phyloP scores from a whole-genome alignment of 2,888 invertebrate species.

The Idaea straminata region DNA sequence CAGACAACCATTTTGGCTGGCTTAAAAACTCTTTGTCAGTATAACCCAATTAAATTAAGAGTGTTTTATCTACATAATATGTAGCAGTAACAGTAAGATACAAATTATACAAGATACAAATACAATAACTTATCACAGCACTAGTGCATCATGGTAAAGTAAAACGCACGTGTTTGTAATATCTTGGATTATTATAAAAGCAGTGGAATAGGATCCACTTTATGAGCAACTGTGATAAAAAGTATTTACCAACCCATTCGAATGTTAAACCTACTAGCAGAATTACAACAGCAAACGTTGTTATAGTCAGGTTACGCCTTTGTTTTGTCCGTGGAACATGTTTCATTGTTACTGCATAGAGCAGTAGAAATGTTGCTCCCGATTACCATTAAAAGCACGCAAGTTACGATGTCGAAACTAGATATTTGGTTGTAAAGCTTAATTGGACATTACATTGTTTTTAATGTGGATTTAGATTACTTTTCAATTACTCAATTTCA shows the following conservation, averaged over 20 bases:
- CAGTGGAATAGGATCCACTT: too few species aligned
- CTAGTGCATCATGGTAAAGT: too few species aligned
- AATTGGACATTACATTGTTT: conserved; percentile 19
- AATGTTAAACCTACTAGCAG: conserved; percentile 5
- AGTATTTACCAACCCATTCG: conserved; percentile 2
- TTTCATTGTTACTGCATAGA: conserved; percentile 61
- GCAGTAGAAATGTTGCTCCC: conserved; percentile 45
- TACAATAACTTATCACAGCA: too few species aligned
- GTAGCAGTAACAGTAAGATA: too few species aligned
- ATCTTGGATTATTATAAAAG: too few species aligned
- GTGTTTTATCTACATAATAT: too few species aligned
- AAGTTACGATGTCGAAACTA: conserved; percentile 49
- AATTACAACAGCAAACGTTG: conserved; percentile 17
- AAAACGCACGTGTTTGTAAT: too few species aligned
- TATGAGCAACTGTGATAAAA: not conserved
- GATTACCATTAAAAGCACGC: conserved; percentile 53
- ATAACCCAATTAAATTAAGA: too few species aligned
- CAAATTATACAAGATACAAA: too few species aligned
- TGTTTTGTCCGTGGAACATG: conserved; percentile 59
- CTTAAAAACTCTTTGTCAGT: too few species aligned
- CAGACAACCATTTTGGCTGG: too few species aligned
- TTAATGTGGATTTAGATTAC: not conserved
- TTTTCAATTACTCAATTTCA: not conserved
- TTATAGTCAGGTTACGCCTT: conserved; percentile 49
- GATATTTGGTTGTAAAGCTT: conserved; percentile 47